phyloP scores from a whole-genome alignment of 2,797 vertebrate species.

The Lacerta agilis region DNA sequence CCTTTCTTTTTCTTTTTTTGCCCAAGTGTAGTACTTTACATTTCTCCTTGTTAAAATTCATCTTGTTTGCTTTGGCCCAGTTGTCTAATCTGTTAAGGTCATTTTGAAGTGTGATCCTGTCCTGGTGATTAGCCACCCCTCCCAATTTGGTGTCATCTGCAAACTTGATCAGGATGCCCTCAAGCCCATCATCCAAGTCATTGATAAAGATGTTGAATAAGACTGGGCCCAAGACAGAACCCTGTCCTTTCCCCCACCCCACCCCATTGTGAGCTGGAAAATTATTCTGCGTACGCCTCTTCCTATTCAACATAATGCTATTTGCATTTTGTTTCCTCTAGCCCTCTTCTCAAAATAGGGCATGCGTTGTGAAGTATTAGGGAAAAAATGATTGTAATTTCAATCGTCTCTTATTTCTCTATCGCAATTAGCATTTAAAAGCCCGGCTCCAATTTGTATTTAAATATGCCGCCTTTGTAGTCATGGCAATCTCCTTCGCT shows the following conservation, averaged over 20 bases:
- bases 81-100: too few species aligned
- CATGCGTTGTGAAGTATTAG: constrained; percentile 26
- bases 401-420: constrained; percentile 59
- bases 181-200: too few species aligned
- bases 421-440: constrained; percentile 74
- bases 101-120: too few species aligned
- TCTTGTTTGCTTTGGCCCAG: too few species aligned
- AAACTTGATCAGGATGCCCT: too few species aligned
- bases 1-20: too few species aligned
- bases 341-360: constrained; percentile 42
- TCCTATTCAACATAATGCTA: constrained; percentile 11
- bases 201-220: too few species aligned
- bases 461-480: constrained; percentile 77
- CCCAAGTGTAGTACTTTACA: too few species aligned
- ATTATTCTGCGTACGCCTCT: background rate
- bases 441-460: constrained; percentile 72
- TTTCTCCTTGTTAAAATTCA: too few species aligned
- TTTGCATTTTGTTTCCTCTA: constrained; percentile 17
- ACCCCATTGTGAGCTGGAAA: background rate
- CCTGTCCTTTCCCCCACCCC: background rate
- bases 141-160: too few species aligned
- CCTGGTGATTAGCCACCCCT: too few species aligned
- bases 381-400: constrained; percentile 54
- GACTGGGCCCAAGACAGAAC: too few species aligned
- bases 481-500: constrained; percentile 67